Evolutionary conservation across 2,113 vertebrate genomes (phyloP).

Genomic region (Sinocyclocheilus maitianheensis): DNA sequence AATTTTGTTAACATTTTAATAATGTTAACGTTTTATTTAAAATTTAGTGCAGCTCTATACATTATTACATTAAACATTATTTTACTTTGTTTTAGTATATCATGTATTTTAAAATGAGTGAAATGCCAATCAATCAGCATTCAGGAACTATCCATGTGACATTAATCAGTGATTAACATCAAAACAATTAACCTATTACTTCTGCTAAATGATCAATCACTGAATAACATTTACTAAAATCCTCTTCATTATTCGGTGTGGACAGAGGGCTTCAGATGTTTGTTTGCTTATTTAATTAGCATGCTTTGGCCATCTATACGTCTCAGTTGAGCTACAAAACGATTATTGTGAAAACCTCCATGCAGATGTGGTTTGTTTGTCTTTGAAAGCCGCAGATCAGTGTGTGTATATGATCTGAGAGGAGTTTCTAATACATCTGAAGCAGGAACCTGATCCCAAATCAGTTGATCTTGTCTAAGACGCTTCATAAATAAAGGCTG

Average conservation of each 20-base stretch:
- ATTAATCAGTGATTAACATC: not conserved
- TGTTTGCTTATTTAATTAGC: not conserved
- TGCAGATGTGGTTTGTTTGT: slow-evolving; percentile 12
- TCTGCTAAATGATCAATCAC: not conserved
- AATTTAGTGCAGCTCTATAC: too few species aligned
- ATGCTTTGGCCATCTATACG: not conserved
- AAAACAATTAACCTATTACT: not conserved
- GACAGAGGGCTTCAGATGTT: not conserved
- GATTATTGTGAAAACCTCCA: slow-evolving; percentile 5
- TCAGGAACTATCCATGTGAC: not conserved
- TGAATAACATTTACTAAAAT: not conserved
- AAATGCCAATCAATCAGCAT: not conserved
- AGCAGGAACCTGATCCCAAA: not conserved
- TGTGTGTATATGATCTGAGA: slow-evolving; percentile 10
- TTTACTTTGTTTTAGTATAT: not conserved
- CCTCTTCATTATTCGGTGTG: not conserved
- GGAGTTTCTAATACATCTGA: slow-evolving; percentile 8
- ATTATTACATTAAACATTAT: not conserved
- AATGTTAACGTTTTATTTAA: too few species aligned
- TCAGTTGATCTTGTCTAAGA: not conserved
- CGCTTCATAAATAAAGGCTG: slow-evolving; percentile 15
- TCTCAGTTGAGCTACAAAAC: slow-evolving; percentile 15
- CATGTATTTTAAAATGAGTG: not conserved
- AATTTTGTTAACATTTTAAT: too few species aligned
- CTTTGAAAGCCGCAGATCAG: not conserved